phyloP scores from a whole-genome alignment of 1,140 invertebrate species.

The Cherax destructor region DNA sequence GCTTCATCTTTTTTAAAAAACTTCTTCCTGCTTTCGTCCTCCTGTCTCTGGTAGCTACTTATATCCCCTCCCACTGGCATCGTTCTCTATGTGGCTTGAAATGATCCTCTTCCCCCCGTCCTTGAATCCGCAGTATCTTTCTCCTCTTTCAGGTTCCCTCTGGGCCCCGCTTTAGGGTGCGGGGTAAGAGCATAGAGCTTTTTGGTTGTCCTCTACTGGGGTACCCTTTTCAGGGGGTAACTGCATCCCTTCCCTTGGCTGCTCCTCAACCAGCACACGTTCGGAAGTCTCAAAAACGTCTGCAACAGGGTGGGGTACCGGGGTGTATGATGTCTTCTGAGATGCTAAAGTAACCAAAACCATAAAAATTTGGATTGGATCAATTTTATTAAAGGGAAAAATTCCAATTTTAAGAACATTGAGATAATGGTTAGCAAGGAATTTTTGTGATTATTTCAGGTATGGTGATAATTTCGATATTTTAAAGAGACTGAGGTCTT shows the following conservation, averaged over 20 bases:
- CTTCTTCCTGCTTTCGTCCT: background rate
- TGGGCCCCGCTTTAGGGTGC: constrained; percentile 45
- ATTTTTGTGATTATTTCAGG: too few species aligned
- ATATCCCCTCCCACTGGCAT: background rate
- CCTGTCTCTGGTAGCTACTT: background rate
- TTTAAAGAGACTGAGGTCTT: too few species aligned
- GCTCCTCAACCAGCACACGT: constrained; percentile 38
- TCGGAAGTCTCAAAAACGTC: constrained; percentile 42
- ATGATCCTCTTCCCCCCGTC: background rate
- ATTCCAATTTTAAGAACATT: too few species aligned
- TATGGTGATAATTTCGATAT: too few species aligned
- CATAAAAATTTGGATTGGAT: too few species aligned
- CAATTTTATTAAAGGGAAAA: too few species aligned
- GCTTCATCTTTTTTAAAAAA: constrained; percentile 25
- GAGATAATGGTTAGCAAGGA: too few species aligned
- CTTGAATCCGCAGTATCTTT: background rate
- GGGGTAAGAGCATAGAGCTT: constrained; percentile 56
- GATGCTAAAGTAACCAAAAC: background rate
- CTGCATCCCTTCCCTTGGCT: background rate
- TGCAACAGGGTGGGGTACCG: background rate
- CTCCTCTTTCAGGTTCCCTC: constrained; percentile 25
- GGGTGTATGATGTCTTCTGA: background rate
- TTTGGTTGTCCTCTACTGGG: constrained; percentile 36
- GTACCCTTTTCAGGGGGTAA: constrained; percentile 23
- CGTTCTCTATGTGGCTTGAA: background rate